A percentile compares a stretch with the other conserved stretches of the same genome.
phyloP scores from a whole-genome alignment of 2,888 invertebrate genomes.

The Leptopilina drosophilae region DNA sequence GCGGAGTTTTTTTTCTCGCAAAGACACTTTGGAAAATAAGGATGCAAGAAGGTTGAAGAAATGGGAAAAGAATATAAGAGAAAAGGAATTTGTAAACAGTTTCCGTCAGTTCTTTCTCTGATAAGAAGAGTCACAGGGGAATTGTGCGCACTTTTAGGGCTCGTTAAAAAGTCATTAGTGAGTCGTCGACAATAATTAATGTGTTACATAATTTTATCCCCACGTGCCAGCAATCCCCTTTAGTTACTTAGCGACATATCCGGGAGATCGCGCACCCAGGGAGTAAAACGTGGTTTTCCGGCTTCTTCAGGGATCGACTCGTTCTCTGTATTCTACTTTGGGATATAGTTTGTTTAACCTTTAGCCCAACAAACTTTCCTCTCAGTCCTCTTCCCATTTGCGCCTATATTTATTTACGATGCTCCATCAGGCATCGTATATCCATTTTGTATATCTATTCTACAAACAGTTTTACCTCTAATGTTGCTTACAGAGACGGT shows the following conservation, averaged over 20 bases:
- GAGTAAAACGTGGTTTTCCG: constrained; percentile 17
- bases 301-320: constrained; percentile 15
- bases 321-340: constrained; percentile 24
- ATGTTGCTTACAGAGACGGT: too few relatives aligned
- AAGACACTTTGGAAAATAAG: too few relatives aligned
- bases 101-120: not conserved
- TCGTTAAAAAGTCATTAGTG: constrained; percentile 66
- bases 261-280: not conserved
- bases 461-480: too few relatives aligned
- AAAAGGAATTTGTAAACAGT: constrained; percentile 18
- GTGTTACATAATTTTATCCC: constrained; percentile 42
- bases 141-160: constrained; percentile 54
- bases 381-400: not conserved
- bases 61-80: not conserved
- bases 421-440: constrained; percentile 22
- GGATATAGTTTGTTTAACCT: constrained; percentile 3
- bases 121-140: not conserved
- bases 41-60: not conserved
- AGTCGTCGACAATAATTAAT: constrained; percentile 58
- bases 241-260: constrained; percentile 28
- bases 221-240: constrained; percentile 10
- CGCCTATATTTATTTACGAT: constrained; percentile 32
- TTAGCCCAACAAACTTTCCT: constrained; percentile 14
- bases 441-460: constrained; percentile 4
- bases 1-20: too few relatives aligned